Evolutionary conservation across 2,797 vertebrate species (phyloP).

Genomic region (Muscicapa comitata): DNA sequence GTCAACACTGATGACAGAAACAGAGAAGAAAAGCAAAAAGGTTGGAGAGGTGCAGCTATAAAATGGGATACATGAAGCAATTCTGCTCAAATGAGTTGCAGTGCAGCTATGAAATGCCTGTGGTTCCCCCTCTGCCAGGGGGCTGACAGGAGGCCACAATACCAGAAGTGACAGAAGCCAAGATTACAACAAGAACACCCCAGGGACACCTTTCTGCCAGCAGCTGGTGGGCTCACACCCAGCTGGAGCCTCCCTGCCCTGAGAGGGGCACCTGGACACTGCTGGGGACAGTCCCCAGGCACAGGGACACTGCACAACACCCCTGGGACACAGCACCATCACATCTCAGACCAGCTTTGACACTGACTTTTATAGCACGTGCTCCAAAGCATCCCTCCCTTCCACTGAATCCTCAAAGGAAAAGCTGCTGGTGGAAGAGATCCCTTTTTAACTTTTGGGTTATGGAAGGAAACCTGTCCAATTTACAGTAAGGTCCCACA

Average conservation of each 20-base stretch:
- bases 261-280: not conserved
- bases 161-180: not conserved
- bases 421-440: not conserved
- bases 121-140: not conserved
- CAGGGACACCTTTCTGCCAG: not conserved
- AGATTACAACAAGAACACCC: not conserved
- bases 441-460: not conserved
- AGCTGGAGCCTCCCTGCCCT: not conserved
- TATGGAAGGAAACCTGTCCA: not conserved
- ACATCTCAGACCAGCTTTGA: not conserved
- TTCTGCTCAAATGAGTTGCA: not conserved
- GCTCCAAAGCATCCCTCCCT: not conserved
- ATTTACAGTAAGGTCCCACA: not conserved
- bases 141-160: fast-evolving
- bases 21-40: not conserved
- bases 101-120: not conserved
- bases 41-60: not conserved
- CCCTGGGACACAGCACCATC: not conserved
- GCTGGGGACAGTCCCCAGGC: not conserved
- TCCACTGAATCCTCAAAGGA: not conserved
- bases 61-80: not conserved
- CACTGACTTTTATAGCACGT: fast-evolving
- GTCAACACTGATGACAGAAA: not conserved
- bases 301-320: not conserved
- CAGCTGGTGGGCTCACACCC: not conserved